Conservation (phyloP, 35 echinoderm and acorn worm genomes). For the Anneissia japonica region DNA sequence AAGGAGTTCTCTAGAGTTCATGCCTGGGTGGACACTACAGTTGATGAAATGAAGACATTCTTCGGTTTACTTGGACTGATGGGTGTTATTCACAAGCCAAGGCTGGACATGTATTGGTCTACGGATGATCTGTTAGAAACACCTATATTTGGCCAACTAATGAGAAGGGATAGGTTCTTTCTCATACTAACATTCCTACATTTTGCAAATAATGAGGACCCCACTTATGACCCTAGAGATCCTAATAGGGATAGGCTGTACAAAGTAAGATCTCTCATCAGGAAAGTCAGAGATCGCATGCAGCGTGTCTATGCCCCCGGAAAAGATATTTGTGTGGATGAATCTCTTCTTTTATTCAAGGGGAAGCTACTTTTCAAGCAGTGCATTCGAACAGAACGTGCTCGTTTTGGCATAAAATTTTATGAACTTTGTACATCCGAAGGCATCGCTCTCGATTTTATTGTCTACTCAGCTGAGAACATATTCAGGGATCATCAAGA, state of each 20-base stretch:
- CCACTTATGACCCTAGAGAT: neutral
- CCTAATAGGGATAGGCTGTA: neutral
- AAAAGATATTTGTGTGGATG: constrained; percentile 18
- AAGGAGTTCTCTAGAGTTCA: neutral
- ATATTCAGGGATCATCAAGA: neutral
- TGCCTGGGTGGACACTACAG: neutral
- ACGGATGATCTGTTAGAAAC: neutral
- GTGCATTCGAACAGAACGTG: constrained; percentile 13
- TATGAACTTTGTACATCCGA: constrained; percentile 7
- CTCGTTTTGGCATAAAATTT: constrained; percentile 35
- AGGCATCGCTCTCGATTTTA: constrained; percentile 22
- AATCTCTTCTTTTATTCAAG: constrained; percentile 34
- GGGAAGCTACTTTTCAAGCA: constrained; percentile 32
- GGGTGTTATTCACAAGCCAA: constrained; percentile 6
- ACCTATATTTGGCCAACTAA: constrained; percentile 16
- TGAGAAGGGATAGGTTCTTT: constrained; percentile 2
- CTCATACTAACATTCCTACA: constrained; percentile 13
- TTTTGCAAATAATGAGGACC: constrained; percentile 13
- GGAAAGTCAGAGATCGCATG: neutral
- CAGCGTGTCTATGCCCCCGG: constrained; percentile 1
- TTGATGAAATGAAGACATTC: neutral
- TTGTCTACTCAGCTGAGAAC: constrained; percentile 16
- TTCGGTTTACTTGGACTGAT: neutral
- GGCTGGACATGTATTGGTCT: neutral
- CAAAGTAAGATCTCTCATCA: neutral